Evolutionary conservation across 2,797 vertebrate species (phyloP).

Genomic region (Mionectes olivaceus): DNA sequence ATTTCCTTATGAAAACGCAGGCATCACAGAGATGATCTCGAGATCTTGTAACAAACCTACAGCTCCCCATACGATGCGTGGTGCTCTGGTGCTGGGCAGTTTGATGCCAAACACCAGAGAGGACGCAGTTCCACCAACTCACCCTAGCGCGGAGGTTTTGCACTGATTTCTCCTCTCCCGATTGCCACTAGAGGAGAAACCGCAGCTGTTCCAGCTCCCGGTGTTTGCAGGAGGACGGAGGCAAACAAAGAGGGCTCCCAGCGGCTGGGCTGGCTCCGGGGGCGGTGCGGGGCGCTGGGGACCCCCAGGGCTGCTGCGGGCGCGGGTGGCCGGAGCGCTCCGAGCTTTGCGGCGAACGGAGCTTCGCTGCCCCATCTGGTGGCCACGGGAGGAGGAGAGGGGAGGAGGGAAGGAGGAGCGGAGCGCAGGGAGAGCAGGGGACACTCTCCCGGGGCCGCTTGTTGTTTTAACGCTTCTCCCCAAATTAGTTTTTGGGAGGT

Average conservation of each 20-base stretch:
- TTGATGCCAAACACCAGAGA: too few relatives aligned
- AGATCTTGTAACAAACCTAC: background rate
- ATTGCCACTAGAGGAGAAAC: fast-evolving
- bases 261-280: fast-evolving
- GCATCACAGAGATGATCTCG: fast-evolving
- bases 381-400: background rate
- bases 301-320: background rate
- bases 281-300: too few relatives aligned
- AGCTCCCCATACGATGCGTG: fast-evolving
- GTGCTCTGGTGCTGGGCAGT: background rate
- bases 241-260: background rate
- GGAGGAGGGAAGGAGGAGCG: background rate
- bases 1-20: background rate
- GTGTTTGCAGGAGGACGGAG: fast-evolving
- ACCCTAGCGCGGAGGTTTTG: background rate
- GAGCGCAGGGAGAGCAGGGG: fast-evolving
- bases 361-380: background rate
- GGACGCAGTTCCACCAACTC: background rate
- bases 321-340: too few relatives aligned
- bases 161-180: background rate
- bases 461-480: background rate
- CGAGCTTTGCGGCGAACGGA: fast-evolving
- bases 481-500: background rate
- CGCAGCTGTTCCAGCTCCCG: background rate
- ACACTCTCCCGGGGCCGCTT: fast-evolving